phyloP scores from a whole-genome alignment of 37 sponge, comb jelly and placozoan genomes.

The Tethya wilhelma region DNA sequence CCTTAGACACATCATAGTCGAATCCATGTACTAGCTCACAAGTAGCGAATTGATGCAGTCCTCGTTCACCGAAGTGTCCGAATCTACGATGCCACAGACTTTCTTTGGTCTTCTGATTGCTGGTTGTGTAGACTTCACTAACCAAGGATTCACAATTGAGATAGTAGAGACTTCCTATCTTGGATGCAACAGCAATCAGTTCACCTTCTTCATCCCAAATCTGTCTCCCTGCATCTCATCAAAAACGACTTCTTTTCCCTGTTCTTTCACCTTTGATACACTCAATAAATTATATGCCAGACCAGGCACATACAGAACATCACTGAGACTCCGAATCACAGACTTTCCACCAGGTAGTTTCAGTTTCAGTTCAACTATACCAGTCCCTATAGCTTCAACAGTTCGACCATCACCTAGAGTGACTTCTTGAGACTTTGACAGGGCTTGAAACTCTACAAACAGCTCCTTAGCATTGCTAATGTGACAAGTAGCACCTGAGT shows the following conservation, averaged over 20 bases:
- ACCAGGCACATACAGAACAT: slow-evolving; percentile 65
- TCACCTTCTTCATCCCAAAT: slow-evolving; percentile 20
- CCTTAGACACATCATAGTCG: slow-evolving; percentile 35
- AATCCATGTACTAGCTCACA: slow-evolving; percentile 53
- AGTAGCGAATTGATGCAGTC: slow-evolving; percentile 27
- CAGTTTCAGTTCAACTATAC: no score
- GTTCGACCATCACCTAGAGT: slow-evolving; percentile 55
- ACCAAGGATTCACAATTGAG: slow-evolving; percentile 26
- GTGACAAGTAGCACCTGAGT: no score
- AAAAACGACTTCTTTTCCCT: slow-evolving; percentile 38
- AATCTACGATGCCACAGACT: slow-evolving; percentile 62
- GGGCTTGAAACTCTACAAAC: slow-evolving; percentile 25
- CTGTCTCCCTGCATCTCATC: slow-evolving; percentile 20
- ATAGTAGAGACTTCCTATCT: slow-evolving; percentile 34
- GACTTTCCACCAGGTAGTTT: slow-evolving; percentile 29
- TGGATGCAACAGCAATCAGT: slow-evolving; percentile 33
- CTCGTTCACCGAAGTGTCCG: slow-evolving; percentile 46
- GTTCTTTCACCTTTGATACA: slow-evolving; percentile 45
- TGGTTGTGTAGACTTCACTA: not conserved
- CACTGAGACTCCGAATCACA: slow-evolving; percentile 5
- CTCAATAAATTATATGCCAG: slow-evolving; percentile 60
- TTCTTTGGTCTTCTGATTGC: slow-evolving; percentile 16
- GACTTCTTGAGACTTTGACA: slow-evolving; percentile 37
- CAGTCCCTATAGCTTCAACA: slow-evolving; percentile 30
- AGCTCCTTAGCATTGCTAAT: slow-evolving; percentile 33